Evolutionary conservation across 1,140 invertebrate species (phyloP), one percentile per base, ranked within the genome.

Genomic region (Pseudomyrmex gracilis): DNA sequence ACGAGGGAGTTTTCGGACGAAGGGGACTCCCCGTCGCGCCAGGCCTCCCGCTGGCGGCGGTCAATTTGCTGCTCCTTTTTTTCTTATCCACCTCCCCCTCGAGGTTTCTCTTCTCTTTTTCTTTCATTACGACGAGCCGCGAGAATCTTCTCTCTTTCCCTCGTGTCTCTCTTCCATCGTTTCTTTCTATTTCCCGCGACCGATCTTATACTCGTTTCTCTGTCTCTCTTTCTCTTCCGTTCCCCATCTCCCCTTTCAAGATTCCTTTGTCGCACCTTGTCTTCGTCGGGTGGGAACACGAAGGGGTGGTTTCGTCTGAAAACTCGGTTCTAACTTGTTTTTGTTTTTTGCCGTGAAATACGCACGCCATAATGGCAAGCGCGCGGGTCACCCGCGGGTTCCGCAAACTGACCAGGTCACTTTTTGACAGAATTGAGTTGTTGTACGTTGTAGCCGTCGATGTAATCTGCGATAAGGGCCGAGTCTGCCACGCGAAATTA

Each of bases 21-120:
- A 90, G 89, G 90, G 67, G 90, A 85, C 91, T 86, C 91, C 92
- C 92, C 91, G 92, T 86, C 70, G 92, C 71, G 92, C 73, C 70
- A 61, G 90, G 84, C 87, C 74, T 88, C 93, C 92, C 90, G 92
- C 92, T 91, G 92, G 91, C 91, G 89, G 24, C 89, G 91, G 83
- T 91, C 90, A 92, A 93, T 93, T 92, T 91, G 91, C 91, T 92
- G 90, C 89, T 92, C 87, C 85, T 92, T 92, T 93, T 92, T 90
- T 90, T 91, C 76, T 71, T 85, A 63, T 68, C 64, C 83, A 74
- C 66, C 67, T 17, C 15, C 45, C 74, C 85, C 20, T 71, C 68
- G 63, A 70, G 49, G 57, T 64, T 84, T 73, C 71, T 88, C 80
- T 87, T 82, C 76, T 78, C 86, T 78, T 86, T 82, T 87, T 90